phyloP scores from a whole-genome alignment of 2,113 vertebrate genomes.

The Coregonus clupeaformis region DNA sequence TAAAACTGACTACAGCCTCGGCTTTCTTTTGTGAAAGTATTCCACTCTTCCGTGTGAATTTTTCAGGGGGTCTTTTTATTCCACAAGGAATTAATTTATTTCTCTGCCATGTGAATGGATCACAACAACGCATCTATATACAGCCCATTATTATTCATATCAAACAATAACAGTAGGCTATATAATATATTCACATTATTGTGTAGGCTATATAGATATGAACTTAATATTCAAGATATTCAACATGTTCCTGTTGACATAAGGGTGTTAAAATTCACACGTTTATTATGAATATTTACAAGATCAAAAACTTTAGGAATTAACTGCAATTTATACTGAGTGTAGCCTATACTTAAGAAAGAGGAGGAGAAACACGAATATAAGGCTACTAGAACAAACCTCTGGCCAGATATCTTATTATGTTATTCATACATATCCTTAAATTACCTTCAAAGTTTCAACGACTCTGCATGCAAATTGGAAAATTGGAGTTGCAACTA shows the following conservation, averaged over 20 bases:
- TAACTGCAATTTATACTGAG: neutral
- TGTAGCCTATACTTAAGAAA: too few species aligned
- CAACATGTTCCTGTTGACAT: neutral
- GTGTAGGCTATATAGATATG: neutral
- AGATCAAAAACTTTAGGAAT: neutral
- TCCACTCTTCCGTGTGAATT: constrained; percentile 7
- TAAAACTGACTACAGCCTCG: constrained; percentile 46
- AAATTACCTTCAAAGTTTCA: neutral
- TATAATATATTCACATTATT: neutral
- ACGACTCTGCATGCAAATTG: neutral
- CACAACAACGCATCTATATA: too few species aligned
- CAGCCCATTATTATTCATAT: neutral
- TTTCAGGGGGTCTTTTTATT: constrained; percentile 4
- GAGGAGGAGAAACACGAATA: neutral
- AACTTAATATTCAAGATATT: neutral
- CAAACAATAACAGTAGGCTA: neutral
- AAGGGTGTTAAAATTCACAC: neutral
- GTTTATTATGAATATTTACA: neutral
- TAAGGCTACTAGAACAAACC: neutral
- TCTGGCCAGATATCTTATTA: too few species aligned
- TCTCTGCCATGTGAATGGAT: neutral
- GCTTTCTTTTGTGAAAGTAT: constrained; percentile 33
- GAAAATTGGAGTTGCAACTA: too few species aligned
- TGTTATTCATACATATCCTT: neutral
- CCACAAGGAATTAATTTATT: neutral